phyloP scores from a whole-genome alignment of 92 coral and sea anemone species.

The Phymanthus crucifer region DNA sequence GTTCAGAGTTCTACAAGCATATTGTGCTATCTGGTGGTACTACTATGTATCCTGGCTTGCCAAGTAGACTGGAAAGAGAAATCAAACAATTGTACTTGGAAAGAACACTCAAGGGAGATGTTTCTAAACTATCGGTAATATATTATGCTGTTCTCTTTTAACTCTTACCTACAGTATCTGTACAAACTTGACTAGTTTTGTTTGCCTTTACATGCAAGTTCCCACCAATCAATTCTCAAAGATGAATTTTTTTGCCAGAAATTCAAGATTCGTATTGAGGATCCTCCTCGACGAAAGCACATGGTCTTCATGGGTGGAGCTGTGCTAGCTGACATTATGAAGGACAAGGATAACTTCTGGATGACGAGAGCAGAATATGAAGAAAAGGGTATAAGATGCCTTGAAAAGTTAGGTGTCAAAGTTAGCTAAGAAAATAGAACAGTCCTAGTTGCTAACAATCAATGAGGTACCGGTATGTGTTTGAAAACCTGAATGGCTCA shows the following conservation, averaged over 20 bases:
- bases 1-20: slow-evolving; percentile 95
- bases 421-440: slow-evolving; percentile 51
- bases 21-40: slow-evolving; percentile 95
- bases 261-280: slow-evolving; percentile 98
- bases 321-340: slow-evolving; percentile 98
- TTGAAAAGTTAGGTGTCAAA: slow-evolving; percentile 92
- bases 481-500: slow-evolving; percentile 16
- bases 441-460: background rate
- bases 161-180: background rate
- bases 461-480: slow-evolving; percentile 5
- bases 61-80: slow-evolving; percentile 92
- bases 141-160: background rate
- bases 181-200: too few species aligned
- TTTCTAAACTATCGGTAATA: slow-evolving; percentile 79
- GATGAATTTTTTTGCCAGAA: slow-evolving; percentile 45
- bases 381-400: slow-evolving; percentile 91
- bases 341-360: slow-evolving; percentile 99
- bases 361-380: slow-evolving; percentile 88
- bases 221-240: background rate
- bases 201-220: background rate
- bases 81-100: slow-evolving; percentile 93
- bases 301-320: slow-evolving; percentile 99
- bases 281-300: slow-evolving; percentile 96
- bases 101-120: slow-evolving; percentile 94
- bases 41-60: slow-evolving; percentile 98